Evolutionary conservation across 2,888 invertebrate species (phyloP).

Genomic region (Agonopterix arenella): DNA sequence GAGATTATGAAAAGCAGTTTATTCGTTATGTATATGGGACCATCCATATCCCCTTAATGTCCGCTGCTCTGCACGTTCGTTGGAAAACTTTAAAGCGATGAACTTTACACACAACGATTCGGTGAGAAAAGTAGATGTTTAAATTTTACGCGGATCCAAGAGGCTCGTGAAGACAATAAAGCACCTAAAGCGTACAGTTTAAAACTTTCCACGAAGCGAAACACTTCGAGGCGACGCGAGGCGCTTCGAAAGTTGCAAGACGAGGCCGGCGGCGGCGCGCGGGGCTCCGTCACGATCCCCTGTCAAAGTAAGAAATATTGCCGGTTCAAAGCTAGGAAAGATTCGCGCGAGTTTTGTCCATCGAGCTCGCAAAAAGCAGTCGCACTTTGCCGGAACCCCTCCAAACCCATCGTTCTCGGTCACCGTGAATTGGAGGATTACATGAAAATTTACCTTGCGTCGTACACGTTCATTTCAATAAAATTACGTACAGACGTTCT

Average conservation of each 20-base stretch:
- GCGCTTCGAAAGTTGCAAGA: constrained; percentile 61
- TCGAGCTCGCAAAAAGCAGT: constrained; percentile 29
- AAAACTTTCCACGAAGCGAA: constrained; percentile 59
- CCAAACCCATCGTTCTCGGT: no score
- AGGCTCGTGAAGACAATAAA: constrained; percentile 62
- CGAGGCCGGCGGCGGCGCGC: constrained; percentile 42
- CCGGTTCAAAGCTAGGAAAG: constrained; percentile 18
- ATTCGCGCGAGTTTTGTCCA: constrained; percentile 29
- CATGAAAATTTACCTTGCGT: no score
- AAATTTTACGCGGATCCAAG: constrained; percentile 54
- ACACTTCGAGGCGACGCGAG: constrained; percentile 26
- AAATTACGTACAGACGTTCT: no score
- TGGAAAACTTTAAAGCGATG: constrained; percentile 35
- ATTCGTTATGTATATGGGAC: constrained; percentile 38
- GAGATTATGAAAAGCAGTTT: constrained; percentile 50
- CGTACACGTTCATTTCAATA: no score
- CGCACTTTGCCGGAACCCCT: background rate
- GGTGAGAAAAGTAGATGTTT: constrained; percentile 46
- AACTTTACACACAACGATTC: constrained; percentile 42
- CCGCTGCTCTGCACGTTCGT: constrained; percentile 19
- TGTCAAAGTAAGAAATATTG: constrained; percentile 70
- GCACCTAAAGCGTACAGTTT: constrained; percentile 67
- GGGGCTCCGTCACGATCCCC: constrained; percentile 40
- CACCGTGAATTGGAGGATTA: no score
- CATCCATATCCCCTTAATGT: constrained; percentile 22